Base-by-base conservation (phyloP, 2,797 vertebrate genomes). In the Bryconaethiops microstoma region DNA sequence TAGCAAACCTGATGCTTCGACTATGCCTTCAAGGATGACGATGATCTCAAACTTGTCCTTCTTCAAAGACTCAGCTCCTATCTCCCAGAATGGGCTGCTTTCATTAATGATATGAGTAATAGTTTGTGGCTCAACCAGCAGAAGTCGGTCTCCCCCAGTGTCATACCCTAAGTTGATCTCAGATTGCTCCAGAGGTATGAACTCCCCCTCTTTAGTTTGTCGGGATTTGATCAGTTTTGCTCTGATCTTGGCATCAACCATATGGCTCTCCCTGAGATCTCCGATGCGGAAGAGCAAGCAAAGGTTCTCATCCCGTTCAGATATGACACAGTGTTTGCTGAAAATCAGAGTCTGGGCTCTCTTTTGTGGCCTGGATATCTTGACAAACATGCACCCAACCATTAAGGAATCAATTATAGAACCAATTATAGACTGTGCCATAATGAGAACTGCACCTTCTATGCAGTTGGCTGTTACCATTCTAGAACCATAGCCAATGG, bases 311-410 rank as follows among this genome's bases (percentile, higher is more conserved):
- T 96, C 94, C 0, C 94, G 92, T 54, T 88, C 89, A 2, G 94
- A 96, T 72, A 96, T 82, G 67, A 96, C 94, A 0, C 95, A 94
- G 81, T 91, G 90, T 81, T 94, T 95, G 88, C 94, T 95, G 91
- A 96, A 96, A 79, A 96, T 94, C 79, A 96, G 88, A 4, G 95
- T 96, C 90, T 95, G 94, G 48, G 95, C 95, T 0, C 95, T 91
- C 85, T 96, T 94, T 88, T 95, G 95, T 6, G 94, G 95, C 65
- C 95, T 88, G 63, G 95, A 96, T 87, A 96, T 96, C 90, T 96
- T 96, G 1, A 96, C 95, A 0, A 96, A 96, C 94, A 96, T 95
- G 88, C 95, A 96, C 17, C 95, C 95, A 23, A 96, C 95, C 95
- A 96, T 95, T 19, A 96, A 91, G 4, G 95, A 94, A 0, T 96